Conservation (phyloP, 2,797 vertebrate species). For the Echeneis naucrates region DNA sequence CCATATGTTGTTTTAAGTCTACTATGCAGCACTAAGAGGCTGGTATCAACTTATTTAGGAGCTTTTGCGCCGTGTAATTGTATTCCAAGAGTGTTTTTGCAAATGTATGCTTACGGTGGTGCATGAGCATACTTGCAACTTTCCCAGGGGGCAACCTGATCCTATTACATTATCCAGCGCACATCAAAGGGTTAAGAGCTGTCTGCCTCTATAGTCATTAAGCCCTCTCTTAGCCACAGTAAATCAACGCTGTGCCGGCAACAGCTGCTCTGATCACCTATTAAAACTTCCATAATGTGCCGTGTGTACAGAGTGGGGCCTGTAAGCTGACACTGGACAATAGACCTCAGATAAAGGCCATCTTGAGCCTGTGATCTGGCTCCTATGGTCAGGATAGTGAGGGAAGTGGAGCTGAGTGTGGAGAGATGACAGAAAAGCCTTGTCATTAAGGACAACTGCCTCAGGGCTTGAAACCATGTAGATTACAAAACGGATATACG, state of each 20-base stretch:
- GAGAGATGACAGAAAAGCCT: constrained; percentile 60
- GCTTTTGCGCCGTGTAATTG: constrained; percentile 59
- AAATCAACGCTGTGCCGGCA: constrained; percentile 81
- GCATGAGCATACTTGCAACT: constrained; percentile 57
- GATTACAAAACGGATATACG: constrained; percentile 54
- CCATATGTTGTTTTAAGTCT: constrained; percentile 50
- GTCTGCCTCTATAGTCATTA: constrained; percentile 83
- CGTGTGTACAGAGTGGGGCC: constrained; percentile 69
- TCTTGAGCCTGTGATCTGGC: constrained; percentile 65
- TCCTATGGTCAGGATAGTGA: constrained; percentile 54
- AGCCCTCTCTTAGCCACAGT: constrained; percentile 80
- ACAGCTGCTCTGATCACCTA: constrained; percentile 84
- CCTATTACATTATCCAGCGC: constrained; percentile 78
- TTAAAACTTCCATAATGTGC: constrained; percentile 80
- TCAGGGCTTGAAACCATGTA: constrained; percentile 48
- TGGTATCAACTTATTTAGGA: constrained; percentile 41
- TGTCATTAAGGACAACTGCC: constrained; percentile 61
- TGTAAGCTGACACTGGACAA: constrained; percentile 77
- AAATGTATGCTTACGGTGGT: constrained; percentile 54
- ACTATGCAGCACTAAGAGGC: constrained; percentile 30
- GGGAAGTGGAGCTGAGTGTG: constrained; percentile 56
- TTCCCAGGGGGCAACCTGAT: constrained; percentile 75
- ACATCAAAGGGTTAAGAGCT: constrained; percentile 86
- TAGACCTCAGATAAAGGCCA: constrained; percentile 68
- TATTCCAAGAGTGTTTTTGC: constrained; percentile 57